A percentile compares a stretch with the other conserved stretches of the same genome.
phyloP scores from a whole-genome alignment of 92 coral and sea anemone species.

The Plumapathes pennacea region DNA sequence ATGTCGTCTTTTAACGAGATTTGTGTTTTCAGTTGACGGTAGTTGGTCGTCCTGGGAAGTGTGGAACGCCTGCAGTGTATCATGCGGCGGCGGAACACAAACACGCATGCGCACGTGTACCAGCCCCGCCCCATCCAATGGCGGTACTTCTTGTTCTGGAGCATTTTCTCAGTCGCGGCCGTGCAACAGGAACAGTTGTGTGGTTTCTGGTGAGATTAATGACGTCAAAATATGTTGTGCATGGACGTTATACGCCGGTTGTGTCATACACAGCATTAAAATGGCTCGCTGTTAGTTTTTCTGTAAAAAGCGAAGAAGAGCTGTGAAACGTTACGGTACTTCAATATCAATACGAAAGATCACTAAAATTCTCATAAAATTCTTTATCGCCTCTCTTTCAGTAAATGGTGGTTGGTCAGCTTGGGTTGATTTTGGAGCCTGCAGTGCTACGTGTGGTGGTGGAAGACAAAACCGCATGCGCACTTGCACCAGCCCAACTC shows the following conservation, averaged over 20 bases:
- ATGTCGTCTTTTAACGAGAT: too few species aligned
- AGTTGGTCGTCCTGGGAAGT: slow-evolving; percentile 17
- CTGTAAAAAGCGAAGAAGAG: too few species aligned
- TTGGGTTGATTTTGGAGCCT: slow-evolving; percentile 13
- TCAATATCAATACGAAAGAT: too few species aligned
- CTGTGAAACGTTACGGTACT: too few species aligned
- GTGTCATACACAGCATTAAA: too few species aligned
- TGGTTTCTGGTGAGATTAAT: too few species aligned
- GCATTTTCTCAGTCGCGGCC: slow-evolving; percentile 2
- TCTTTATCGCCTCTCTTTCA: too few species aligned
- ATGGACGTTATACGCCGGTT: too few species aligned
- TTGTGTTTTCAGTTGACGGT: slow-evolving; percentile 1
- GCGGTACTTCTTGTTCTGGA: slow-evolving; percentile 36
- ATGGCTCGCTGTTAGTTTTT: too few species aligned
- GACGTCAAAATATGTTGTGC: too few species aligned
- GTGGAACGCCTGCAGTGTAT: slow-evolving; percentile 22
- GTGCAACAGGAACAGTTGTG: background rate
- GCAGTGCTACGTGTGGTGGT: slow-evolving; percentile 10
- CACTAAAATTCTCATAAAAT: too few species aligned
- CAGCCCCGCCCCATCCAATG: slow-evolving; percentile 45
- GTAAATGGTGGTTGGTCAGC: slow-evolving; percentile 17
- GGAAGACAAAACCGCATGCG: slow-evolving; percentile 21
- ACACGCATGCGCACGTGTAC: slow-evolving; percentile 39
- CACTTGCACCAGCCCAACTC: slow-evolving; percentile 24
- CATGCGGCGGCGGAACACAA: slow-evolving; percentile 32